A percentile compares a stretch with the other conserved stretches of the same genome.
phyloP scores from a whole-genome alignment of 2,888 invertebrate species.

The Tenthredo scrophulariae region DNA sequence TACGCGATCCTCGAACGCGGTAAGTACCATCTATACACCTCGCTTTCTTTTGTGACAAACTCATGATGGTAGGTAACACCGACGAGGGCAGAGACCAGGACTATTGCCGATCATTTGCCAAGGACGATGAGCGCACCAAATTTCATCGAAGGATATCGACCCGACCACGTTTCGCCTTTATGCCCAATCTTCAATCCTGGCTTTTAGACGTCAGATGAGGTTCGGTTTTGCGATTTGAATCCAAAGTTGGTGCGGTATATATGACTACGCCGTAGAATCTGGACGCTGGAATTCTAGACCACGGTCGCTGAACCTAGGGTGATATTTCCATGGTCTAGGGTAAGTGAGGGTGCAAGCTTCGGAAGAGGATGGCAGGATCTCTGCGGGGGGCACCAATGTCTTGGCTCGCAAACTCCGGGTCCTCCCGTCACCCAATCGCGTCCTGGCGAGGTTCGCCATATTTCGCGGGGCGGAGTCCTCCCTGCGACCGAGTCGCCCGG shows the following conservation, averaged over 20 bases:
- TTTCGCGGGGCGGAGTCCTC: conserved; percentile 77
- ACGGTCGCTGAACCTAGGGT: conserved; percentile 32
- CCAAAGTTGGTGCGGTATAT: no score
- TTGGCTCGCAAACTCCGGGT: conserved; percentile 75
- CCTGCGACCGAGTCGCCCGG: conserved; percentile 67
- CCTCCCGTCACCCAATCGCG: conserved; percentile 78
- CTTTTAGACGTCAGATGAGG: neutral
- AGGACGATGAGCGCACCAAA: neutral
- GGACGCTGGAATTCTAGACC: conserved; percentile 13
- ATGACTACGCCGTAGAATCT: neutral
- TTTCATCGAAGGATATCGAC: neutral
- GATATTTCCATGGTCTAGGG: conserved; percentile 48
- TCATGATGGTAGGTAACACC: neutral
- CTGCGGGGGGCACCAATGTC: conserved; percentile 76
- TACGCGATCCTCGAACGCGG: neutral
- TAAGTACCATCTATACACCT: neutral
- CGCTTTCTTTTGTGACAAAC: neutral
- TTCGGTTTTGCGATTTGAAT: neutral
- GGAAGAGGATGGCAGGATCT: conserved; percentile 64
- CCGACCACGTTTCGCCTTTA: neutral
- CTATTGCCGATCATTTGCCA: neutral
- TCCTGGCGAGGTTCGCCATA: conserved; percentile 76
- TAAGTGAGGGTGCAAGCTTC: conserved; percentile 61
- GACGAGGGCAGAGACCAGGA: neutral
- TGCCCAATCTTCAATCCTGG: neutral